Evolutionary conservation across 1,140 invertebrate species (phyloP), one percentile per base, ranked within the genome.

Genomic region (Doryteuthis pealeii): DNA sequence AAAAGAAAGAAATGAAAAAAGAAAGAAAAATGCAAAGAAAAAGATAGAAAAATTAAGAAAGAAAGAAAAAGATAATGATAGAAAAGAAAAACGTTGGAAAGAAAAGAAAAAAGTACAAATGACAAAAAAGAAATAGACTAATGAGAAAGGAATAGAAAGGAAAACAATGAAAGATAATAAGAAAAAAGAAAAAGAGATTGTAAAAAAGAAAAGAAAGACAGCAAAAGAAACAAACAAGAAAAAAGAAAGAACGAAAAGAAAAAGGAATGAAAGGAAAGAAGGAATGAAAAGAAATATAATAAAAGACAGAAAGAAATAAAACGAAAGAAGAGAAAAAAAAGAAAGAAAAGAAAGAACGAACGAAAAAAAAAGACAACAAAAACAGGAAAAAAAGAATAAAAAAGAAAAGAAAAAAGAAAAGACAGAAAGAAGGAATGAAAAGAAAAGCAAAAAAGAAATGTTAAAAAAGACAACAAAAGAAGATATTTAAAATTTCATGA

Each of bases 221-320:
- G 28, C 32, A 15, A 74, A 32, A 74, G 15, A 68, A 32, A 68
- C 28, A 74, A 35, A 74, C 33, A 74, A 26, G 31, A 12, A 28
- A 31, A 70, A 49, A 58, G 71, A 76, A 22, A 32, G 28, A 76
- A 32, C 30, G 32, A 49, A 49, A 49, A 72, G 54, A 67, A 70
- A 72, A 70, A 28, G n/a, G 10, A 40, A 40, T 10, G 35, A 40
- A 40, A 40, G 35, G 35, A 5, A 5, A 40, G 35, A n/a, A 40
- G 3, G 10, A 10, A 40, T 40, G 35, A 40, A 5, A 40, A n/a
- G n/a, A n/a, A 40, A 40, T 10, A 40, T 40, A 5, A 40, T 40
- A 40, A 40, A 5, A 40, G 35, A 40, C 10, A 5, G 35, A 3
- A 40, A 40, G 10, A n/a, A n/a, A n/a, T n/a, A n/a, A n/a, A n/a